Percentiles rank a stretch among this genome's conserved stretches.
phyloP scores from a whole-genome alignment of 1,140 invertebrate species.

The Bombus pyrosoma region DNA sequence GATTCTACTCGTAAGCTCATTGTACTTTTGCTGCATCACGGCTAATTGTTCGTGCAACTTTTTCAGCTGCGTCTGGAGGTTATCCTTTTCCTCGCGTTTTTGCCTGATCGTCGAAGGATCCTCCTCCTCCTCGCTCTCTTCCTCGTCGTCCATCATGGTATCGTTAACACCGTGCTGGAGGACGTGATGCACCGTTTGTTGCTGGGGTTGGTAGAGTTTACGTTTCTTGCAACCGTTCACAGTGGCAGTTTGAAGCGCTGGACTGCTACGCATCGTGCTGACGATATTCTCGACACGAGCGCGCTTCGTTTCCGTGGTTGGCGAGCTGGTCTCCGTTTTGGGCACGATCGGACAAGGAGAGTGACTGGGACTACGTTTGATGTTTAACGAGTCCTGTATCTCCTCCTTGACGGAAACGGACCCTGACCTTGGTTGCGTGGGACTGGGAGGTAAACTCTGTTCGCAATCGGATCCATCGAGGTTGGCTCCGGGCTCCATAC shows the following conservation, averaged over 20 bases:
- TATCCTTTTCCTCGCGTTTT: conserved; percentile 92
- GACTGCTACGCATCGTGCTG: conserved; percentile 94
- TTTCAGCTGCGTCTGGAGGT: conserved; percentile 91
- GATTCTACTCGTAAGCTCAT: conserved; percentile 92
- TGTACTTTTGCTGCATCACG: conserved; percentile 95
- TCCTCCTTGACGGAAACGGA: conserved; percentile 84
- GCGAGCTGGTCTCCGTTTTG: conserved; percentile 78
- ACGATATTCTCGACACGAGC: conserved; percentile 97
- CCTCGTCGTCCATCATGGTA: conserved; percentile 88
- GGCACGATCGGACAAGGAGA: conserved; percentile 79
- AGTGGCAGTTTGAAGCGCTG: conserved; percentile 86
- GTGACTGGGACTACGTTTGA: conserved; percentile 79
- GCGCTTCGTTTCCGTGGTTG: conserved; percentile 90
- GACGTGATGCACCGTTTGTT: conserved; percentile 85
- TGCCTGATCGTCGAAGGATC: conserved; percentile 89
- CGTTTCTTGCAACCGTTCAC: conserved; percentile 97
- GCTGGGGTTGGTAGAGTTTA: conserved; percentile 98
- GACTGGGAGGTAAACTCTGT: conserved; percentile 84
- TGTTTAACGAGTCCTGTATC: conserved; percentile 85
- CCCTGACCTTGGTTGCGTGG: conserved; percentile 85
- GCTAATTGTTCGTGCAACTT: conserved; percentile 94
- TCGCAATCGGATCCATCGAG: conserved; percentile 87
- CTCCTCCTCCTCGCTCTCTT: conserved; percentile 89
- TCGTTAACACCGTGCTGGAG: conserved; percentile 85
- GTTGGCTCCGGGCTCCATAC: conserved; percentile 84